Percentiles rank a stretch among this genome's conserved stretches.
Evolutionary conservation across 2,113 vertebrate species (phyloP).

Genomic region (Nothobranchius kuhntae): DNA sequence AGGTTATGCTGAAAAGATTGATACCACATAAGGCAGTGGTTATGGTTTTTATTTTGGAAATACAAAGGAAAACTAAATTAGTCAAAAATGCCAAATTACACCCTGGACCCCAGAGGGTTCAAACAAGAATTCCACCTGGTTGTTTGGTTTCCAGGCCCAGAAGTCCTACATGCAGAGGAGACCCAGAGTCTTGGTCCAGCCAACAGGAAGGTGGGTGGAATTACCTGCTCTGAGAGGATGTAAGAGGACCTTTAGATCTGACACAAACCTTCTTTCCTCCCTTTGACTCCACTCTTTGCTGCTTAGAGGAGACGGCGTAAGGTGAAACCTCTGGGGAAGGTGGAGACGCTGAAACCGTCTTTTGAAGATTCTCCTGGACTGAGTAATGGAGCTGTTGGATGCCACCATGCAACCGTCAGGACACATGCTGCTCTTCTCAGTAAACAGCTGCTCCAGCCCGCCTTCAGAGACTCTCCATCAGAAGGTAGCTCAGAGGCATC

Average conservation of each 20-base stretch:
- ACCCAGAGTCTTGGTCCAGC: slow-evolving; percentile 85
- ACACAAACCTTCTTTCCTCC: background rate
- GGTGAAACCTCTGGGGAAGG: slow-evolving; percentile 82
- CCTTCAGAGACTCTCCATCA: slow-evolving; percentile 85
- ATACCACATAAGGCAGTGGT: no score
- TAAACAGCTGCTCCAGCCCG: slow-evolving; percentile 78
- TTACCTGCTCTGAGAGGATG: background rate
- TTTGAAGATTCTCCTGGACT: slow-evolving; percentile 69
- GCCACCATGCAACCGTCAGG: slow-evolving; percentile 79
- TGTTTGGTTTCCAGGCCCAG: slow-evolving; percentile 77
- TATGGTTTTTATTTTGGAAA: no score
- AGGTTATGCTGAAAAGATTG: no score
- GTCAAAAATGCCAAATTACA: no score
- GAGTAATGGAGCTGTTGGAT: slow-evolving; percentile 83
- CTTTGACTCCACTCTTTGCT: background rate
- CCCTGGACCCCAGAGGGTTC: no score
- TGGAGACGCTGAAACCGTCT: slow-evolving; percentile 84
- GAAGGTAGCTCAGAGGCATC: slow-evolving; percentile 93
- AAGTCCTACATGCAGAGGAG: slow-evolving; percentile 85
- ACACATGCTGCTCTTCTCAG: slow-evolving; percentile 76
- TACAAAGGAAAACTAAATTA: no score
- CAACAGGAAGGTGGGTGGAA: slow-evolving; percentile 86
- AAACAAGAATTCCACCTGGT: background rate
- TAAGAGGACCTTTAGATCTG: background rate
- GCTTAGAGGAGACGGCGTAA: slow-evolving; percentile 88